Base-by-base conservation (phyloP, 2,797 vertebrate genomes). In the Percopsis omiscomaycus region DNA sequence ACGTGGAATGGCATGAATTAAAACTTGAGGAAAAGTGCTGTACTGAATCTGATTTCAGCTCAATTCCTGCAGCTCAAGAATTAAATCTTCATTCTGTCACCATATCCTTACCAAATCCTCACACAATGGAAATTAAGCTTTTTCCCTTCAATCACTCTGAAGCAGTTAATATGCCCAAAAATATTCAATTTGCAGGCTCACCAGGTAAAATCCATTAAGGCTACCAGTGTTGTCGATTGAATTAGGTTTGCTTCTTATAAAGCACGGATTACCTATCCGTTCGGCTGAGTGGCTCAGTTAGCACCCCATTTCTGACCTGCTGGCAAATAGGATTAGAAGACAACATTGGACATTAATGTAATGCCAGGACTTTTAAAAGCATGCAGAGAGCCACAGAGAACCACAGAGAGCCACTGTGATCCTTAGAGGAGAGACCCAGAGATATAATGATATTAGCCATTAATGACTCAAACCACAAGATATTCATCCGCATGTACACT, bases 141-240 rank as follows among this genome's bases (percentile, higher is more conserved):
- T 73, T 74, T 81, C 74, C 66, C 58, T 73, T 73, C 74, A 82
- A 71, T 79, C 78, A 77, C 78, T 80, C 75, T 37, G 44, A 84
- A 79, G 73, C 64, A 82, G 77, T 86, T 85, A 82, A 90, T 82
- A 74, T 83, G 66, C 71, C 69, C 81, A 78, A 72, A 83, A 82
- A 88, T 86, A 84, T 86, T 85, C 78, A 83, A 80, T 91, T 88
- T 89, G 70, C 75, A 71, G 72, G 58, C 83, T 84, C 79, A 70
- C 79, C 81, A 84, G 85, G 84, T 89, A 85, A 88, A 90, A 89
- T 70, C 83, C 82, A 89, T 86, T 89, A 87, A 76, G 81, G 70
- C 56, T 74, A 81, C 82, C 78, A 66, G 75, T 82, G 73, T 84
- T 77, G 78, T 86, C 84, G 77, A 85, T 84, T 83, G 79, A 88